Base-by-base conservation (phyloP, 2,888 invertebrate genomes). In the Eupithecia inturbata region DNA sequence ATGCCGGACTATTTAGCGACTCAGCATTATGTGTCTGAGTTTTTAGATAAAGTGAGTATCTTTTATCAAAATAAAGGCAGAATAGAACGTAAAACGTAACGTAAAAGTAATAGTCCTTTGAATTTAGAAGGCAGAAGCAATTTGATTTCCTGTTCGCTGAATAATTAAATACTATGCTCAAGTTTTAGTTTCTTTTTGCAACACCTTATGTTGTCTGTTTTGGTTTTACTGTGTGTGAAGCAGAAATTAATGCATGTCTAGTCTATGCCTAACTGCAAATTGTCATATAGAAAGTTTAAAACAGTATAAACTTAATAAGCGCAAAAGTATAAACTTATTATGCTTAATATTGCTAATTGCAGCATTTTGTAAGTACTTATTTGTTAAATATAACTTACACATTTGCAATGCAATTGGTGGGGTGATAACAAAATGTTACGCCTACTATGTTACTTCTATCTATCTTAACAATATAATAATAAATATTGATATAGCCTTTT, bases 301-400 rank as follows among this genome's bases (percentile, higher is more conserved):
- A 45, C 45, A 19, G 19, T 19, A 39, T 19, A 39, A 14, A 28
- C 12, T 60, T 60, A 28, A 26, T 3, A 60, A 26, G 6, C 3
- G 14, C 16, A 49, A n/a, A n/a, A n/a, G n/a, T n/a, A n/a, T n/a
- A n/a, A n/a, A n/a, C n/a, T n/a, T n/a, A 53, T 68, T n/a, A 57
- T 53, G 14, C 53, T 41, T n/a, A 9, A 19, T 57, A 69, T 66
- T 73, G n/a, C 7, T 64, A 57, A 26, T 69, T 69, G 22, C 39
- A 66, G 69, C 57, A 14, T 57, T 66, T n/a, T 6, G 66, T 73
- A 64, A 72, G 64, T 72, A 6, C 36, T 9, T 31, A 68, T 33
- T 68, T 49, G 33, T 45, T 60, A 41, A 60, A 26, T 60, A 60
- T 60, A 28, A 26, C 60, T 70, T 1, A 19, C 31, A 68, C 49